A percentile compares a stretch with the other conserved stretches of the same genome.
phyloP scores from a whole-genome alignment of 2,113 vertebrate species.

The Artemisiospiza belli region DNA sequence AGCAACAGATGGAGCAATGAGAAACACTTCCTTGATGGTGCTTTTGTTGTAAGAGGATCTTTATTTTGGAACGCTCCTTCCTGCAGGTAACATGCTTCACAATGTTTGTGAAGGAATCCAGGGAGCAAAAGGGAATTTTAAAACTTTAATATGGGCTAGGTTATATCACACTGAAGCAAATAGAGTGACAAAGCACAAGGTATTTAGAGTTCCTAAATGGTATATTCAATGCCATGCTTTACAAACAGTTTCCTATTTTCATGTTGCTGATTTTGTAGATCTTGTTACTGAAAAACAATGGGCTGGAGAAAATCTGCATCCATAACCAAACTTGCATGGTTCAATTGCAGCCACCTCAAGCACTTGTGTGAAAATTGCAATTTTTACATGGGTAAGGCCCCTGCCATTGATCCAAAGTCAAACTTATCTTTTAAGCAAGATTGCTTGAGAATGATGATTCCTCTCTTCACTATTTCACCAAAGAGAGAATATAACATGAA shows the following conservation, averaged over 20 bases:
- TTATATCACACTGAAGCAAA: neutral
- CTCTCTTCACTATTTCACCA: neutral
- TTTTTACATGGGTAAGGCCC: constrained; percentile 31
- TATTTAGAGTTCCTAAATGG: neutral
- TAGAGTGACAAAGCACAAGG: neutral
- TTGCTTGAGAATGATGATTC: neutral
- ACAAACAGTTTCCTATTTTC: neutral
- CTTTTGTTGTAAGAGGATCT: neutral
- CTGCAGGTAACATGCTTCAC: neutral
- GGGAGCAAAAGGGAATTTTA: neutral
- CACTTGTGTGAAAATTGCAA: constrained; percentile 25
- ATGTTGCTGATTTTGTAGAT: neutral
- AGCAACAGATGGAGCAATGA: neutral
- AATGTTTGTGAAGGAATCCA: neutral
- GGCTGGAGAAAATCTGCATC: neutral
- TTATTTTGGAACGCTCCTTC: neutral
- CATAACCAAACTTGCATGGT: neutral
- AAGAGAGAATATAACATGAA: neutral
- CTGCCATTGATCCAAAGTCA: neutral
- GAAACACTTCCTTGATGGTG: neutral
- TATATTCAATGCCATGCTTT: neutral
- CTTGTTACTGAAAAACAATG: constrained; percentile 24
- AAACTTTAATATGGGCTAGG: neutral
- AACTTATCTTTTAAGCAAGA: neutral
- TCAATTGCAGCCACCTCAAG: neutral